These are phyloP conservation scores for Hylaeus volcanicus DNA, from an alignment of 1,140 invertebrate species.

Conservation along the genomic window DNA sequence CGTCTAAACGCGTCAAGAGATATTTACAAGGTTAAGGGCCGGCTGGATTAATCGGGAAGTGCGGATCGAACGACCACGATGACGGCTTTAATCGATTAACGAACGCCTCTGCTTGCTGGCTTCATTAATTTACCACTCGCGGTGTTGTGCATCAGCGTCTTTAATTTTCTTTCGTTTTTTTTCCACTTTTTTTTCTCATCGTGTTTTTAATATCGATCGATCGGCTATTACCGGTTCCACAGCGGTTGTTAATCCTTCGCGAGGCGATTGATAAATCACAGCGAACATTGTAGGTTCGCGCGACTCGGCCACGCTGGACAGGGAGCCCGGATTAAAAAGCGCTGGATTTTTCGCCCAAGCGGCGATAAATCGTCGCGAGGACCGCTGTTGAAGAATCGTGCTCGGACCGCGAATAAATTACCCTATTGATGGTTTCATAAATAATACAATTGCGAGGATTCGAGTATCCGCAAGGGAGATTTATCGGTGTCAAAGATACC, in stretches of 20 bases:
- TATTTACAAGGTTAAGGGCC: slow-evolving; percentile 5
- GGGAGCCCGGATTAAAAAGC: slow-evolving; percentile 32
- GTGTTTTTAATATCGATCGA: slow-evolving; percentile 31
- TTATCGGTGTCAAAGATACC: slow-evolving; percentile 2
- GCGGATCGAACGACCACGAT: background rate
- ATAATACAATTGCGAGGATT: slow-evolving; percentile 34
- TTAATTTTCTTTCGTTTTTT: background rate
- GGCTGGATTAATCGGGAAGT: slow-evolving; percentile 4
- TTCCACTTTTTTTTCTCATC: background rate
- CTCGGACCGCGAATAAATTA: slow-evolving; percentile 34
- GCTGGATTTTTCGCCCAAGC: slow-evolving; percentile 19
- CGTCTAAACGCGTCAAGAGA: background rate
- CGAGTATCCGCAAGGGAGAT: background rate
- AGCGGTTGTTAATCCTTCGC: slow-evolving; percentile 27
- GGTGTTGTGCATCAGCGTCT: background rate
- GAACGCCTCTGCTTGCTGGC: background rate
- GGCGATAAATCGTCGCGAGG: slow-evolving; percentile 32
- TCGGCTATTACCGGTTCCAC: slow-evolving; percentile 43
- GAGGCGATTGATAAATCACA: slow-evolving; percentile 47
- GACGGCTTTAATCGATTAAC: slow-evolving; percentile 28
- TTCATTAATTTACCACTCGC: slow-evolving; percentile 21
- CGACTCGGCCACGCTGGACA: slow-evolving; percentile 25
- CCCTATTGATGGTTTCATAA: slow-evolving; percentile 44
- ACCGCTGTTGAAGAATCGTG: slow-evolving; percentile 35
- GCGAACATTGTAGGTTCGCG: slow-evolving; percentile 46